Percentiles rank a stretch among this genome's conserved stretches.
Evolutionary conservation across 2,113 vertebrate genomes (phyloP).

Genomic region (Nyctereutes procyonoides): DNA sequence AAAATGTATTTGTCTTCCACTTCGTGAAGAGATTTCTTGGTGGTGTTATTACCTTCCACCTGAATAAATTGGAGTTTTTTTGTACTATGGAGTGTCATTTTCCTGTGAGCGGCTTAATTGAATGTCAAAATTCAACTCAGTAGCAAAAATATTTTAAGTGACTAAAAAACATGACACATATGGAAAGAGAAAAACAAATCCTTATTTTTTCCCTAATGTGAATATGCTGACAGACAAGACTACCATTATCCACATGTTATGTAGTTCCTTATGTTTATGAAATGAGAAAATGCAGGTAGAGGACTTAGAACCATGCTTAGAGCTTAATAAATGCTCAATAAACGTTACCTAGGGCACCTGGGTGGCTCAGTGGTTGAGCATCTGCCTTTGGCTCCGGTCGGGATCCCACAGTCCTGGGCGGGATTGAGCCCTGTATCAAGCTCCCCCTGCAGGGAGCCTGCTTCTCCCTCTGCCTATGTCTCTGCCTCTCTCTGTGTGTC

Average conservation of each 20-base stretch:
- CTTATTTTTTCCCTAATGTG: neutral
- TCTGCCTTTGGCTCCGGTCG: no score
- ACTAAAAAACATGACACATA: neutral
- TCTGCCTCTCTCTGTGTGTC: no score
- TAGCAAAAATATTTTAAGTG: constrained; percentile 34
- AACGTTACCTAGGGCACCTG: neutral
- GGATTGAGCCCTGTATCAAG: no score
- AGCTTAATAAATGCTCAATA: neutral
- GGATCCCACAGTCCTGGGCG: no score
- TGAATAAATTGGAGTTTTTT: constrained; percentile 50
- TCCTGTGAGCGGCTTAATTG: constrained; percentile 50
- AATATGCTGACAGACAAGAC: neutral
- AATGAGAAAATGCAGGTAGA: neutral
- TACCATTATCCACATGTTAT: neutral
- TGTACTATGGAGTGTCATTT: neutral
- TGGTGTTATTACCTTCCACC: constrained; percentile 27
- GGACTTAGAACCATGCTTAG: neutral
- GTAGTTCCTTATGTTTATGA: constrained; percentile 28
- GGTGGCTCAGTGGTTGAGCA: no score
- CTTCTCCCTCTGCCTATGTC: no score
- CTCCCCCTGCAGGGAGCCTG: no score
- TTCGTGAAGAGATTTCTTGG: constrained; percentile 54
- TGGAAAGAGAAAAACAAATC: neutral
- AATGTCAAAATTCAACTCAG: constrained; percentile 52
- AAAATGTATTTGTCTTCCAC: constrained; percentile 33